phyloP scores from a whole-genome alignment of 2,797 vertebrate species.

The Mareca penelope region DNA sequence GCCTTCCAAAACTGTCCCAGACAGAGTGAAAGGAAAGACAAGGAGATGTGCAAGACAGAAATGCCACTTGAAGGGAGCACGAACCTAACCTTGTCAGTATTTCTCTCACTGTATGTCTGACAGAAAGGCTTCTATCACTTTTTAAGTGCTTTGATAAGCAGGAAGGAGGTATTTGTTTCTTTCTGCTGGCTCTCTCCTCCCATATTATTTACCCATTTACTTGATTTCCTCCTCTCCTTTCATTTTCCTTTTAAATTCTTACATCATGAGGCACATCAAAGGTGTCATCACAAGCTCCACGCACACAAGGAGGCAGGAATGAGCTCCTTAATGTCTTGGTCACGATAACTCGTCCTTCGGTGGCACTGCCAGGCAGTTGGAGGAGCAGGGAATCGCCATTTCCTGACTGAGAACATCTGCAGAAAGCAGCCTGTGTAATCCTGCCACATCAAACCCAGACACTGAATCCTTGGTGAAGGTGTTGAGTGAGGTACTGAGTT shows the following conservation, averaged over 20 bases:
- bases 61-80: not conserved
- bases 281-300: not conserved
- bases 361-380: not conserved
- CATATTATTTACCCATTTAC: not conserved
- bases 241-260: not conserved
- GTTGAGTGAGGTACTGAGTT: not conserved
- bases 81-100: not conserved
- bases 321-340: not conserved
- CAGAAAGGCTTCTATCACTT: not conserved
- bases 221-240: not conserved
- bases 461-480: not conserved
- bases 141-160: not conserved
- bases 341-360: not conserved
- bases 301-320: not conserved
- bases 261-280: not conserved
- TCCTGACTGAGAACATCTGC: not conserved
- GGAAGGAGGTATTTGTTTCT: not conserved
- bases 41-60: not conserved
- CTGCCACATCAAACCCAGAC: not conserved
- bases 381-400: not conserved
- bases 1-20: rapidly evolving
- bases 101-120: not conserved
- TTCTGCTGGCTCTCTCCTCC: not conserved
- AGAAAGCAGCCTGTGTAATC: not conserved
- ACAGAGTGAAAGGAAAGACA: not conserved